Evolutionary conservation across 2,888 invertebrate genomes (phyloP).

Genomic region (Luperina testacea): DNA sequence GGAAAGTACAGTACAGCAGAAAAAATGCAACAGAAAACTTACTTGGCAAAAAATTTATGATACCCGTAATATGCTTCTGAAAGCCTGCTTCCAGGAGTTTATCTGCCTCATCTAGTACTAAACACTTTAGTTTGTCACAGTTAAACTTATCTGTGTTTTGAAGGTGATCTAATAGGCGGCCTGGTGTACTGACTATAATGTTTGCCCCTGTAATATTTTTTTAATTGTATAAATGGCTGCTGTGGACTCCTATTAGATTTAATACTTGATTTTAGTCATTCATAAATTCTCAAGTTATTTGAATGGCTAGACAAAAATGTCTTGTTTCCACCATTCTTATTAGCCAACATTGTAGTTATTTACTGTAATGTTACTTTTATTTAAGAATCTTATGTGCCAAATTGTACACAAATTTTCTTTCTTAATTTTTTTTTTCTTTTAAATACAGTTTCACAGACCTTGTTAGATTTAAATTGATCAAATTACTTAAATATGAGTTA

Average conservation of each 20-base stretch:
- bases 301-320: rapidly evolving
- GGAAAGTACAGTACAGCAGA: not conserved
- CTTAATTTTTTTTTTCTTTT: not conserved
- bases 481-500: not conserved
- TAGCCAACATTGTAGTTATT: not conserved
- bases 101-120: slow-evolving; percentile 99
- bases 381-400: not conserved
- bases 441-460: not conserved
- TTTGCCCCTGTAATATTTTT: slow-evolving; percentile 92
- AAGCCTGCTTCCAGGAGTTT: slow-evolving; percentile 98
- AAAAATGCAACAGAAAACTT: slow-evolving; percentile 57
- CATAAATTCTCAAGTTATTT: not conserved
- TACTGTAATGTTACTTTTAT: not conserved
- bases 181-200: slow-evolving; percentile 98
- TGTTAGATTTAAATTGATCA: no score
- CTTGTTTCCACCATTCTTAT: not conserved
- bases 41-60: slow-evolving; percentile 95
- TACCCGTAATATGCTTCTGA: slow-evolving; percentile 98
- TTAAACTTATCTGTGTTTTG: slow-evolving; percentile 96
- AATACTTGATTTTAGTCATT: not conserved
- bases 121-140: slow-evolving; percentile 96
- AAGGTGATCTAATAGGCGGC: slow-evolving; percentile 97
- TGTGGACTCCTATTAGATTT: no score
- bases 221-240: not conserved
- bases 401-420: not conserved